Evolutionary conservation across 2,113 vertebrate genomes (phyloP).

Genomic region (Jaculus jaculus): DNA sequence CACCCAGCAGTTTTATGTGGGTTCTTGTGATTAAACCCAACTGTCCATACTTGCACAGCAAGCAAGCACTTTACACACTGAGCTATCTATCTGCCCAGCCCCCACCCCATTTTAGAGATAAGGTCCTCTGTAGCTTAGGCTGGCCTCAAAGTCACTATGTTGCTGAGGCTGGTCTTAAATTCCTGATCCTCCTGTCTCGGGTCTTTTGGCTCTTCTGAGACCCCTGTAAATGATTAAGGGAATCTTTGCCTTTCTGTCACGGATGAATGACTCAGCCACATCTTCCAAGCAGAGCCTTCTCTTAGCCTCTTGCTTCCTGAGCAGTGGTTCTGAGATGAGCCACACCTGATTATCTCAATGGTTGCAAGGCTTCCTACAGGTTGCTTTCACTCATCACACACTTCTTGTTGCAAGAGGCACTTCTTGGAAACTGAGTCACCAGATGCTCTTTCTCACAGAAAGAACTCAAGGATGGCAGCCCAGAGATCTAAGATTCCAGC

Average conservation of each 20-base stretch:
- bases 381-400: neutral
- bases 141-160: neutral
- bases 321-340: slow-evolving; percentile 72
- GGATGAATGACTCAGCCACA: slow-evolving; percentile 78
- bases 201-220: slow-evolving; percentile 68
- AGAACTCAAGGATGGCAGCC: neutral
- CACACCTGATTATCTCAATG: slow-evolving; percentile 69
- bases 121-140: neutral
- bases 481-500: neutral
- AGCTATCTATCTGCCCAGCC: too few relatives aligned
- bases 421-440: neutral
- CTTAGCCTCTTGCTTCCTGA: slow-evolving; percentile 75
- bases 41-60: too few relatives aligned
- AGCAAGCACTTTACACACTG: too few relatives aligned
- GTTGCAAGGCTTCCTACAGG: slow-evolving; percentile 71
- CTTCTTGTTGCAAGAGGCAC: neutral
- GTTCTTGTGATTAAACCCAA: too few relatives aligned
- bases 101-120: neutral
- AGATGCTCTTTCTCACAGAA: neutral
- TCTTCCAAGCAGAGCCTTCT: slow-evolving; percentile 74
- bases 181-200: neutral
- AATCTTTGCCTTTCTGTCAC: slow-evolving; percentile 80
- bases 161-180: neutral
- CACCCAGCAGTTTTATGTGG: too few relatives aligned
- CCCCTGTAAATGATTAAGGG: slow-evolving; percentile 54